Conservation (phyloP, 2,113 vertebrate species). For the Axis porcinus region DNA sequence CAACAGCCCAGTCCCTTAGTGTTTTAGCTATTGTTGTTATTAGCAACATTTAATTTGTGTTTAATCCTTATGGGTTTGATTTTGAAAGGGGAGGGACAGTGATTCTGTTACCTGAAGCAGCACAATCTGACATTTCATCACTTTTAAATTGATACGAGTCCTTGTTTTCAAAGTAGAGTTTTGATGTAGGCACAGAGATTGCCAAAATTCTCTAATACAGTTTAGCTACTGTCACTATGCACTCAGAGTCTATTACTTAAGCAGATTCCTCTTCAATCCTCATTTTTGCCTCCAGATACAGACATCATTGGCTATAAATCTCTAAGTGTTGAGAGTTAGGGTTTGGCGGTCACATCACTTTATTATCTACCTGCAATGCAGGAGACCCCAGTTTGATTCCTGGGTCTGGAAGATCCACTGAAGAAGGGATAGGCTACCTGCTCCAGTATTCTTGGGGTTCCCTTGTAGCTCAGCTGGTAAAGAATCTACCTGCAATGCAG, state of each 20-base stretch:
- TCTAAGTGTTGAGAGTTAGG: not conserved
- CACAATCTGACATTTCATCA: not conserved
- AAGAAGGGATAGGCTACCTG: not conserved
- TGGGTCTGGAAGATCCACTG: not conserved
- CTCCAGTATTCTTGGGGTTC: not conserved
- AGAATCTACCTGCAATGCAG: not conserved
- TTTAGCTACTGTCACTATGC: not conserved
- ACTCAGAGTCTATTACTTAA: not conserved
- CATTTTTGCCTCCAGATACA: not conserved
- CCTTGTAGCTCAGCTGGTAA: not conserved
- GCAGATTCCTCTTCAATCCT: not conserved
- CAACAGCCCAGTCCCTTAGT: not conserved
- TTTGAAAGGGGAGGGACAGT: not conserved
- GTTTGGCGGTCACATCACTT: not conserved
- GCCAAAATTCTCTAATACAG: not conserved
- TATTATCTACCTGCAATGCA: not conserved
- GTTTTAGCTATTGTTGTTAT: not conserved
- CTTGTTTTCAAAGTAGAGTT: constrained; percentile 17
- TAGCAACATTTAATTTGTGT: not conserved
- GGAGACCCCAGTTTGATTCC: not conserved
- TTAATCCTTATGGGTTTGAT: not conserved
- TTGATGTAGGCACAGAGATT: not conserved
- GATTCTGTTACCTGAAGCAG: not conserved
- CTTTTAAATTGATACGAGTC: not conserved
- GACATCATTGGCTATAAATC: not conserved